Conservation (phyloP, 2,888 invertebrate species). For the Camptogramma bilineatum region DNA sequence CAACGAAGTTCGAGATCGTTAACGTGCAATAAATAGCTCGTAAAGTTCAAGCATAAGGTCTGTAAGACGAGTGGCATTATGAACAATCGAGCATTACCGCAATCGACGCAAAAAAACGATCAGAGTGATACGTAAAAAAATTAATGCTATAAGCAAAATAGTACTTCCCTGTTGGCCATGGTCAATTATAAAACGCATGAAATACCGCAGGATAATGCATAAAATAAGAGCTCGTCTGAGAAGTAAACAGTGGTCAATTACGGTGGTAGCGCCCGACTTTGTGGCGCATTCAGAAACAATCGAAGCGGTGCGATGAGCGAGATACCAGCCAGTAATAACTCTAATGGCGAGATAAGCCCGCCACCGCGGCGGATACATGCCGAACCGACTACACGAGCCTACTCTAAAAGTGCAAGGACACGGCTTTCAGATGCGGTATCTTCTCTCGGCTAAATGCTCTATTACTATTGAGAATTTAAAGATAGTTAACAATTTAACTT, state of each 20-base stretch:
- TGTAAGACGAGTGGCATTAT: slow-evolving; percentile 52
- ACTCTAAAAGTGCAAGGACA: slow-evolving; percentile 64
- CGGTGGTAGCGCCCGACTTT: slow-evolving; percentile 74
- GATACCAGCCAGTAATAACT: slow-evolving; percentile 83
- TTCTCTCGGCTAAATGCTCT: slow-evolving; percentile 6
- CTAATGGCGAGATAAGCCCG: slow-evolving; percentile 83
- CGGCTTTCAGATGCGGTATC: slow-evolving; percentile 66
- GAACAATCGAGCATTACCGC: slow-evolving; percentile 47
- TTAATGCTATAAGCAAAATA: slow-evolving; percentile 49
- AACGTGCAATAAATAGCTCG: slow-evolving; percentile 60
- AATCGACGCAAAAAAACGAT: slow-evolving; percentile 36
- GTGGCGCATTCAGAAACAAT: slow-evolving; percentile 82
- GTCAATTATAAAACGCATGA: slow-evolving; percentile 52
- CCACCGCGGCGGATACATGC: slow-evolving; percentile 71
- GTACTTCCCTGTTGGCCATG: slow-evolving; percentile 55
- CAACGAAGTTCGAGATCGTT: slow-evolving; percentile 48
- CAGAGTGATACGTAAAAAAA: slow-evolving; percentile 40
- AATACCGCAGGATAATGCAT: slow-evolving; percentile 70
- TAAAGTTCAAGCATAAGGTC: slow-evolving; percentile 56
- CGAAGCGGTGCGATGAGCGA: slow-evolving; percentile 83
- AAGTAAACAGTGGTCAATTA: slow-evolving; percentile 85
- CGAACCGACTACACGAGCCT: slow-evolving; percentile 57
- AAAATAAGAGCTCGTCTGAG: slow-evolving; percentile 77
- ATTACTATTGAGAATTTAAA: slow-evolving; percentile 30
- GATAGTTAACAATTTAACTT: slow-evolving; percentile 23